These are phyloP conservation scores for Lasioglossum vierecki DNA, from an alignment of 2,888 invertebrate genomes.

Conservation along the genomic window DNA sequence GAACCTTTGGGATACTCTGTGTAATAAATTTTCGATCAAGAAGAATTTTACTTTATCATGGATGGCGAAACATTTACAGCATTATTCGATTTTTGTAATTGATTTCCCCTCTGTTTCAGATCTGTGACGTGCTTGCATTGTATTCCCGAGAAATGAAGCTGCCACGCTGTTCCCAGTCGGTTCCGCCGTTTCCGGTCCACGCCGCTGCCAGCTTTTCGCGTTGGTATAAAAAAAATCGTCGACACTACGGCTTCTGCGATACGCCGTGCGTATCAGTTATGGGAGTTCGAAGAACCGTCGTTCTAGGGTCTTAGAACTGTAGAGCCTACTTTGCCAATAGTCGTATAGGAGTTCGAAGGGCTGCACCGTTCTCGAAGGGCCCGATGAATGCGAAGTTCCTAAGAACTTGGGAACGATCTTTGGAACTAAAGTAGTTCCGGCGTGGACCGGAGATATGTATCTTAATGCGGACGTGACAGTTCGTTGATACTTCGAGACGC, in stretches of 20 bases:
- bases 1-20: too few species aligned
- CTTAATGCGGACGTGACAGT: not conserved
- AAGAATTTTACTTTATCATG: too few species aligned
- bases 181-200: not conserved
- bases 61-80: too few species aligned
- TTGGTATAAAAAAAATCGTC: not conserved
- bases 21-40: too few species aligned
- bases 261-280: not conserved
- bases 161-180: too few species aligned
- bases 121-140: too few species aligned
- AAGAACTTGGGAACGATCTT: not conserved
- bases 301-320: not conserved
- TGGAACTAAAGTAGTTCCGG: not conserved
- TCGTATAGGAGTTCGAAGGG: not conserved
- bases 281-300: not conserved
- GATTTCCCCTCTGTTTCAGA: too few species aligned
- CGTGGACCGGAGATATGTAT: not conserved
- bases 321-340: not conserved
- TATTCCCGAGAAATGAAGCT: too few species aligned
- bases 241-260: not conserved
- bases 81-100: too few species aligned
- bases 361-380: not conserved
- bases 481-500: not conserved
- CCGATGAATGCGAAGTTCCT: not conserved
- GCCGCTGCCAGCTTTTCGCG: not conserved